Base-by-base conservation (phyloP, 2,797 vertebrate species). In the Catamblyrhynchus diadema region DNA sequence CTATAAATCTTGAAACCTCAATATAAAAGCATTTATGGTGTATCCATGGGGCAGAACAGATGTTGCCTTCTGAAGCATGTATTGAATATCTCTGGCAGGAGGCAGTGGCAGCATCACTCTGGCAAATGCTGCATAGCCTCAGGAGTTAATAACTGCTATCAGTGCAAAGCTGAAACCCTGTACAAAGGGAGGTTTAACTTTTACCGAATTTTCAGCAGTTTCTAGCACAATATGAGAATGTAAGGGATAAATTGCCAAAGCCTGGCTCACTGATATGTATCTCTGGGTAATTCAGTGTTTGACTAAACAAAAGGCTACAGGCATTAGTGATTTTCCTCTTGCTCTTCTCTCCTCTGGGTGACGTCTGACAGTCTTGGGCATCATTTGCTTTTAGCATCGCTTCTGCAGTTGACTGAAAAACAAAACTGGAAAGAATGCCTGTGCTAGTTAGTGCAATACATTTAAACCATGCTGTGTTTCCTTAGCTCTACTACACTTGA, bases 111-210 rank as follows among this genome's bases (percentile, higher is more conserved):
- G 37, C 56, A n/a, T 71, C 1, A 0, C 11, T 81, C 70, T 75
- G 48, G 87, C 48, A 90, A 73, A 81, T 82, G 54, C 48, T 78
- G 48, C 10, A 14, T 44, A 57, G 85, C 89, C 78, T 65, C 71
- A 86, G 87, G 94, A 78, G 75, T 74, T 84, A 73, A 92, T 92
- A 88, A 87, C 86, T 65, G 8, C 56, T 70, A 51, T 57, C 81
- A 70, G 25, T 47, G 28, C 22, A 53, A 75, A 90, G 41, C 37
- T 75, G 48, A 80, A 82, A 61, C 44, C 6, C 27, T 25, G 14
- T 17, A 13, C 18, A 37, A 39, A 51, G 24, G 16, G 21, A 2
- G 11, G 23, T 67, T 54, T 41, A 41, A 41, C 13, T 72, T 90
- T 78, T 39, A 20, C 61, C 8, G 39, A 16, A 30, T 83, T 85